Base-by-base conservation (phyloP, 2,888 invertebrate genomes). In the Leptinotarsa haldemani region DNA sequence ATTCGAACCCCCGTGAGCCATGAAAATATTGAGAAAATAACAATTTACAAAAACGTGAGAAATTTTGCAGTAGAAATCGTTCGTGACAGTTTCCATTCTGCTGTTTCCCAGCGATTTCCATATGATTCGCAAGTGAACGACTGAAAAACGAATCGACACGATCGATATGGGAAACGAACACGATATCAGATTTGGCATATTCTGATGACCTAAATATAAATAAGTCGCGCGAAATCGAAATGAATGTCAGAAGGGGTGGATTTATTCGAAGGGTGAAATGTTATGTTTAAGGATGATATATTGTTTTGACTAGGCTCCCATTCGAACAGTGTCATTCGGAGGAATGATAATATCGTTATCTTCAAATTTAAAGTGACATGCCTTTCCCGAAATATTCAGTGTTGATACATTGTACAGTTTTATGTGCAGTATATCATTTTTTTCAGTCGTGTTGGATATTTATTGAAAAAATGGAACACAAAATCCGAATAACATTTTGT, bases 161-260 rank as follows among this genome's bases (percentile, higher is more conserved):
- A 22, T 56, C 56, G 56, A 56, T 56, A 56, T 56, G 22, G 22
- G 15, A 56, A 56, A 56, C 12, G 22, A 4, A 22, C 20, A 18
- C 56, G 56, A 56, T 22, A 56, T 56, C 56, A 22, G 56, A 56
- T 56, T 56, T 56, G 56, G 20, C 56, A 22, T 56, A 56, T 56
- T 56, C 56, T 56, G 56, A 56, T 56, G 56, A 56, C 56, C 56
- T 56, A 56, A 56, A 56, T 56, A 56, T 56, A 22, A 56, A 56
- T 56, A 25, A 56, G 56, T 22, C 22, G 56, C 56, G 22, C 22
- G 56, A 56, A 20, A 56, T 15, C 22, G 56, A 22, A 56, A 56
- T 56, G 56, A 56, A 56, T 56, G 56, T 56, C 22, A 16, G 12
- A 52, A 20, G 25, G 22, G 56, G 20, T 56, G 22, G 56, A 22